These are phyloP conservation scores for Ceramica pisi DNA, from an alignment of 2,888 invertebrate species.

Conservation along the genomic window DNA sequence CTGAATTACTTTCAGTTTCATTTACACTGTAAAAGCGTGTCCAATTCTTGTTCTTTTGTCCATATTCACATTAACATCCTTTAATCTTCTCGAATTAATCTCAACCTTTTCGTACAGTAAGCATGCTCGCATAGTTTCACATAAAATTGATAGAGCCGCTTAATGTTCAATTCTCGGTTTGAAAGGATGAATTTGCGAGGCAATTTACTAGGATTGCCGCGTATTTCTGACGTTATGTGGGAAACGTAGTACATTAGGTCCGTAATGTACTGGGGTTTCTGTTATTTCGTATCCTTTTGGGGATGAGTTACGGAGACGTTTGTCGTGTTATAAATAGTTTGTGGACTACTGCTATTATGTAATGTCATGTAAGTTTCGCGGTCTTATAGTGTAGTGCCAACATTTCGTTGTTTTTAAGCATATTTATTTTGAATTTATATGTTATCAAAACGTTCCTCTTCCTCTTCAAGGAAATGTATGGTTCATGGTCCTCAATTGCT, in stretches of 20 bases:
- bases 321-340: slow-evolving; percentile 36
- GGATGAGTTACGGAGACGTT: slow-evolving; percentile 44
- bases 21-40: slow-evolving; percentile 21
- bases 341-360: slow-evolving; percentile 1
- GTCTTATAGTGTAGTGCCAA: slow-evolving; percentile 2
- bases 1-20: slow-evolving; percentile 17
- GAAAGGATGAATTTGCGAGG: slow-evolving; percentile 69
- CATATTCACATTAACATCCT: slow-evolving; percentile 22
- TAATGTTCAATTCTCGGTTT: slow-evolving; percentile 66
- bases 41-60: slow-evolving; percentile 21
- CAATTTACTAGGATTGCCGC: slow-evolving; percentile 71
- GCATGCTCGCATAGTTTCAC: slow-evolving; percentile 61
- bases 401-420: too few species aligned
- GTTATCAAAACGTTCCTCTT: too few species aligned
- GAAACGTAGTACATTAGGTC: slow-evolving; percentile 49
- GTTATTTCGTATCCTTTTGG: slow-evolving; percentile 59
- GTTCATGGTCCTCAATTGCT: too few species aligned
- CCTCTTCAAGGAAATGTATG: too few species aligned
- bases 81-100: slow-evolving; percentile 50
- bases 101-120: slow-evolving; percentile 49
- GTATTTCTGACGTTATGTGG: slow-evolving; percentile 59
- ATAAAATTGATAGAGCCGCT: slow-evolving; percentile 64
- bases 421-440: too few species aligned
- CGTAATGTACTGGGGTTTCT: slow-evolving; percentile 54
- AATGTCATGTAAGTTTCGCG: neutral